Conservation (phyloP, 2,113 vertebrate species). For the Microtus oregoni region DNA sequence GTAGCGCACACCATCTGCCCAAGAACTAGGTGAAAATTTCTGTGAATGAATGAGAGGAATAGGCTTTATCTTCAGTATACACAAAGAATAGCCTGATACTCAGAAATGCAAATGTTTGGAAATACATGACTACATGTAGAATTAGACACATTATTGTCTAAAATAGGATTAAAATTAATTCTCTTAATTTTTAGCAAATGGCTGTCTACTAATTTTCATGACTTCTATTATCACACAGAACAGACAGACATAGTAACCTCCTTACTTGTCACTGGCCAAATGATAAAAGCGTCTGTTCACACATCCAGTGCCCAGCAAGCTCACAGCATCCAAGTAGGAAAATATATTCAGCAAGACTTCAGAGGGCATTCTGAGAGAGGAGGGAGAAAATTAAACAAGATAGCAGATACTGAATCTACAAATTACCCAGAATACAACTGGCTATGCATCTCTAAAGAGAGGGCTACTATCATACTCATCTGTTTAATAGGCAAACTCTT, state of each 20-base stretch:
- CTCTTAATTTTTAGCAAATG: conserved; percentile 4
- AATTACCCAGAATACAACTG: neutral
- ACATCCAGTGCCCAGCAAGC: conserved; percentile 89
- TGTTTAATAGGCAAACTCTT: neutral
- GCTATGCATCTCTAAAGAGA: conserved; percentile 20
- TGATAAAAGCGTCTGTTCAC: conserved; percentile 89
- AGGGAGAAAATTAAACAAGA: neutral
- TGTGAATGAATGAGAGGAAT: neutral
- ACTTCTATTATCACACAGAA: neutral
- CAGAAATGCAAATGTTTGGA: neutral
- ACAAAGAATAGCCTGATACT: neutral
- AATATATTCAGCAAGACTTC: conserved; percentile 92
- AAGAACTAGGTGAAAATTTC: neutral
- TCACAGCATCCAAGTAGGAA: conserved; percentile 90
- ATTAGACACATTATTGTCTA: neutral
- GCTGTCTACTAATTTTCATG: neutral
- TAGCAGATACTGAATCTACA: neutral
- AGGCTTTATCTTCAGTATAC: neutral
- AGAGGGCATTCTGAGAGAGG: conserved; percentile 89
- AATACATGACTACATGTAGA: neutral
- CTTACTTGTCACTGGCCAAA: conserved; percentile 94
- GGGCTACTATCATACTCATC: neutral
- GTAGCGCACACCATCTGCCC: neutral
- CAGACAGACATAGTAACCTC: neutral
- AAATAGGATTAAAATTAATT: conserved; percentile 36